Percentiles rank a stretch among this genome's conserved stretches.
These are phyloP conservation scores for Zele albiditarsus DNA, from an alignment of 2,888 invertebrate genomes.

Conservation along the genomic window DNA sequence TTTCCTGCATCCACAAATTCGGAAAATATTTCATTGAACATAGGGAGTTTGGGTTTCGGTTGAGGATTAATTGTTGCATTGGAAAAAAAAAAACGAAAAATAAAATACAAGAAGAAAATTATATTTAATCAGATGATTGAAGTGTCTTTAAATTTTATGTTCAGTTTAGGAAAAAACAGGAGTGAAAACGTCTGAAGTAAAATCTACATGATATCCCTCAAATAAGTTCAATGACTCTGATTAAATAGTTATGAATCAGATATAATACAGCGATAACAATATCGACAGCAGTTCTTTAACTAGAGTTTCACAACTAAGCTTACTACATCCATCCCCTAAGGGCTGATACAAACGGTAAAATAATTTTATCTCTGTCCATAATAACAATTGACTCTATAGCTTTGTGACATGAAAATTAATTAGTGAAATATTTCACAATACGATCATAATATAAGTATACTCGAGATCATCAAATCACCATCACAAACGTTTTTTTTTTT, in stretches of 20 bases:
- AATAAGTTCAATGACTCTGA: too few relatives aligned
- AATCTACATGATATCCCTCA: too few relatives aligned
- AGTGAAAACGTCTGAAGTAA: too few relatives aligned
- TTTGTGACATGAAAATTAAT: not conserved
- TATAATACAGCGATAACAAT: too few relatives aligned
- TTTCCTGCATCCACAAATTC: conserved; percentile 23
- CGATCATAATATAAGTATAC: not conserved
- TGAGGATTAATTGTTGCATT: not conserved
- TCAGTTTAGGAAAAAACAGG: too few relatives aligned
- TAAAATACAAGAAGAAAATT: not conserved
- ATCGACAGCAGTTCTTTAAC: too few relatives aligned
- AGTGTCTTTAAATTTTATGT: not conserved
- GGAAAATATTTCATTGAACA: not conserved
- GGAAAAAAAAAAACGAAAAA: not conserved
- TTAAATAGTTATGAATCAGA: too few relatives aligned
- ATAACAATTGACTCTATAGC: too few relatives aligned
- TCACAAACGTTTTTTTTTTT: conserved; percentile 7
- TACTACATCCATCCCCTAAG: too few relatives aligned
- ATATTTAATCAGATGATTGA: not conserved
- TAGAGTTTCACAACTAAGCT: too few relatives aligned
- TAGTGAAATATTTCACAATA: not conserved
- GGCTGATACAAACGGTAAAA: too few relatives aligned
- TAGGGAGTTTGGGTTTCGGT: not conserved
- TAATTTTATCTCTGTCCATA: too few relatives aligned
- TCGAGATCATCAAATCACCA: conserved; percentile 21